These are phyloP conservation scores for Drosophila subquinaria DNA, from an alignment of 2,888 invertebrate species.

Conservation along the genomic window DNA sequence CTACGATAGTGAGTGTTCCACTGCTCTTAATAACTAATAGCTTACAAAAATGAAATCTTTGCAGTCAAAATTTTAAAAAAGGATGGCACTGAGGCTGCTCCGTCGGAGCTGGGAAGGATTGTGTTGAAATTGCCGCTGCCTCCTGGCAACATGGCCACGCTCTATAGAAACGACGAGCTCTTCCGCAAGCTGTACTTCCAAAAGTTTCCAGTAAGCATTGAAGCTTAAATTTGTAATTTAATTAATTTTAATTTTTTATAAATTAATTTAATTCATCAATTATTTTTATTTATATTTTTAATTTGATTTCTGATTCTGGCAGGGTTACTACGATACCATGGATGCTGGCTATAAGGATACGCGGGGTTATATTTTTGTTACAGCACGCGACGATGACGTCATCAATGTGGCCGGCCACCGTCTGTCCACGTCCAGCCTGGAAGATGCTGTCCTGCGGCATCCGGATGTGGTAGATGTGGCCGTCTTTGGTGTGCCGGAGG, in stretches of 20 bases:
- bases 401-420: conserved; percentile 98
- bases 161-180: conserved; percentile 92
- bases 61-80: conserved; percentile 89
- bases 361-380: conserved; percentile 94
- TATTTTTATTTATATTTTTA: neutral
- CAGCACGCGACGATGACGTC: conserved; percentile 95
- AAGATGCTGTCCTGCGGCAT: conserved; percentile 95
- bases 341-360: conserved; percentile 95
- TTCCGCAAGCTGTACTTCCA: conserved; percentile 94
- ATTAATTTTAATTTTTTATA: too few species aligned
- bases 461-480: conserved; percentile 94
- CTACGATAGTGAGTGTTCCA: conserved; percentile 89
- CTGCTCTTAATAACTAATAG: neutral
- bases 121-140: conserved; percentile 94
- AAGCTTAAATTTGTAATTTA: neutral
- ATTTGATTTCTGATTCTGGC: neutral
- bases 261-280: too few species aligned
- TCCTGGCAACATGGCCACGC: conserved; percentile 93
- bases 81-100: conserved; percentile 90
- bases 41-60: conserved; percentile 30
- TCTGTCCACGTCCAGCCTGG: conserved; percentile 94
- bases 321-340: conserved; percentile 93
- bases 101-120: conserved; percentile 93
- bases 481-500: conserved; percentile 95
- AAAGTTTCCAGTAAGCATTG: conserved; percentile 89